Base-by-base conservation (phyloP, 2,888 invertebrate genomes). In the Eumacrocentrus americanus region DNA sequence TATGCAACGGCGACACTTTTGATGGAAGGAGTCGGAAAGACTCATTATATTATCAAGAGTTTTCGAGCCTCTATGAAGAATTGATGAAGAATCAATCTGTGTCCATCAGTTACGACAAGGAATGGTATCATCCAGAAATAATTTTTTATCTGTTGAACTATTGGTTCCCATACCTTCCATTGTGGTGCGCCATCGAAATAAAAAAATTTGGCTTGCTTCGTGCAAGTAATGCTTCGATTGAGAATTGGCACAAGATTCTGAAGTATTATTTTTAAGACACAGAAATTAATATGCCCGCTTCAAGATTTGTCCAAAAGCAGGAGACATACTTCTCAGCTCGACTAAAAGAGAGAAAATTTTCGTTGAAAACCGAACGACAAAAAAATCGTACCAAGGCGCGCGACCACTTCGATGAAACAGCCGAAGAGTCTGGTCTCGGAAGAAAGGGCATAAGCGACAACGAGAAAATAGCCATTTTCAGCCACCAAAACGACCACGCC, bases 201-300 rank as follows among this genome's bases (percentile, higher is more conserved):
- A 1, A 25, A 14, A 9, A 25, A 47, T 47, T 7, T 22, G 11
- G 22, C 1, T 12, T 47, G 4, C n/a, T 22, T 23, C 47, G 47
- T 9, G 47, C 20, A 22, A 22, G 22, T n/a, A 47, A 47, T 22
- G 23, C n/a, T 3, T 9, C 22, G 3, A 12, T 47, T 11, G 23
- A 47, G 11, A 47, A 47, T 11, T 47, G 47, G 47, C 47, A 47
- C 23, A 23, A 47, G 22, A 47, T 47, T n/a, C 20, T 47, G 0
- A 47, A 47, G 11, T 9, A 22, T 1, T 29, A 29, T 29, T n/a
- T 23, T n/a, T 47, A 9, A 18, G 14, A n/a, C 2, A 20, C 6
- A 4, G 14, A 22, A 47, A 20, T 22, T 22, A 47, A 47, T 11
- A 12, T 47, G n/a, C 22, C 3, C 5, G 23, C 22, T 22, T 12